A percentile compares a stretch with the other conserved stretches of the same genome.
Evolutionary conservation across 2,888 invertebrate genomes (phyloP).

Genomic region (Anoncus sp.): DNA sequence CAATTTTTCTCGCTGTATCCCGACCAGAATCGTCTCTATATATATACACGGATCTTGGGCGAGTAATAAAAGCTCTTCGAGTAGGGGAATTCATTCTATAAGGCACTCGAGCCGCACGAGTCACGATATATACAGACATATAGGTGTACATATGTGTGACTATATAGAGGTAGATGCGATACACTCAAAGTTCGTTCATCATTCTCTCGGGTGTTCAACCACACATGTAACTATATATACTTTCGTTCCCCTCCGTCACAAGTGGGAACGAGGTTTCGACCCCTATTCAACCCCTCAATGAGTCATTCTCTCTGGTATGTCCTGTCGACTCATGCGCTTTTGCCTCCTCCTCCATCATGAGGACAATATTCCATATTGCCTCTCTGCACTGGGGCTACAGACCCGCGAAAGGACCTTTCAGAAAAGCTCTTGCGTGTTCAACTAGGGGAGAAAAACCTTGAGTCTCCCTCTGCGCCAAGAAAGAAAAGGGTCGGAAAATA

Average conservation of each 20-base stretch:
- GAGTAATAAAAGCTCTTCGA: slow-evolving; percentile 16
- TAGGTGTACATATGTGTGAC: not conserved
- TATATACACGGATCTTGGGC: not conserved
- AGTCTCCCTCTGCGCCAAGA: not conserved
- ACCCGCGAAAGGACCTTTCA: not conserved
- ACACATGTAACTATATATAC: slow-evolving; percentile 4
- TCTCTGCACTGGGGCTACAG: not conserved
- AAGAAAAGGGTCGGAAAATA: not conserved
- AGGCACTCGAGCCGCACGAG: not conserved
- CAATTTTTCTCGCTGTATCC: not conserved
- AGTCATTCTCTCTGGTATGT: slow-evolving; percentile 49
- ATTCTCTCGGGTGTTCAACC: slow-evolving; percentile 28
- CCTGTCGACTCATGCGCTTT: not conserved
- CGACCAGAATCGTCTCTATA: not conserved
- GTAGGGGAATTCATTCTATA: slow-evolving; percentile 15
- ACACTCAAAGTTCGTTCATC: slow-evolving; percentile 48
- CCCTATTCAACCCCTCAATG: slow-evolving; percentile 49
- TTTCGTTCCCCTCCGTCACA: slow-evolving; percentile 22
- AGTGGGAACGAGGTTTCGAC: slow-evolving; percentile 38
- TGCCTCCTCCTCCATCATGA: slow-evolving; percentile 1
- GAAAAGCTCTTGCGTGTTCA: not conserved
- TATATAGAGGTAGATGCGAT: not conserved
- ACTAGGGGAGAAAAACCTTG: not conserved
- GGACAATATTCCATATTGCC: slow-evolving; percentile 29
- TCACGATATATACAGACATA: not conserved